Conservation (phyloP, 2,797 vertebrate species). For the Acestrorhynchus altus region DNA sequence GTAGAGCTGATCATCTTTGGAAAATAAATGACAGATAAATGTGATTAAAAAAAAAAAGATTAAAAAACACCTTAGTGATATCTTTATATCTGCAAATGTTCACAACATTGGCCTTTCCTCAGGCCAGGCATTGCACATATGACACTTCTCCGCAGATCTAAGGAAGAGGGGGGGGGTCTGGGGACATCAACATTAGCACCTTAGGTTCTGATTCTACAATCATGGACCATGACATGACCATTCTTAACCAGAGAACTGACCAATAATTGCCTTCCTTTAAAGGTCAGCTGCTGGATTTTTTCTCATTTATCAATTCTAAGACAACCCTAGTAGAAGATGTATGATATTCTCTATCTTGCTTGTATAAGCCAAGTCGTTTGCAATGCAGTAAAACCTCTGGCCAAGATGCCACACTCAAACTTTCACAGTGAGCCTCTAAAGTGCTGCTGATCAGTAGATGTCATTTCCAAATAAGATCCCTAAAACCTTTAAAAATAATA, state of each 20-base stretch:
- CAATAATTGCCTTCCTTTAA: neutral
- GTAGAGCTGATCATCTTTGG: constrained; percentile 25
- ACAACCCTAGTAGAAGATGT: neutral
- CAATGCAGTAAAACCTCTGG: constrained; percentile 3
- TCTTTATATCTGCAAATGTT: constrained; percentile 1
- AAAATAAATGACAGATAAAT: constrained; percentile 1
- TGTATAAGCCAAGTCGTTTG: neutral
- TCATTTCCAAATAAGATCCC: constrained; percentile 4
- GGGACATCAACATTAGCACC: constrained; percentile 23
- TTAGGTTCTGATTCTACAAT: constrained; percentile 27
- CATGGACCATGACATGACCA: neutral
- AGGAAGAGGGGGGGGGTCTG: neutral
- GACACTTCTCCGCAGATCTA: constrained; percentile 35
- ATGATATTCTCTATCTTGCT: neutral
- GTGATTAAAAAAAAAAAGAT: constrained; percentile 4
- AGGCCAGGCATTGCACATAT: constrained; percentile 43
- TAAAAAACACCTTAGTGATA: constrained; percentile 12
- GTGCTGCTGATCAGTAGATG: constrained; percentile 55
- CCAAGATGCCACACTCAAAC: constrained; percentile 15
- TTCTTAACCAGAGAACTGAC: neutral
- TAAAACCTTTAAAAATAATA: constrained; percentile 36
- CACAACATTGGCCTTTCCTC: neutral
- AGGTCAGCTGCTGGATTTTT: neutral
- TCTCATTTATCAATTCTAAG: neutral
- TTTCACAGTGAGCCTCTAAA: constrained; percentile 60